Conservation (phyloP, 2,888 invertebrate species). For the Alloscopus bannaensis region DNA sequence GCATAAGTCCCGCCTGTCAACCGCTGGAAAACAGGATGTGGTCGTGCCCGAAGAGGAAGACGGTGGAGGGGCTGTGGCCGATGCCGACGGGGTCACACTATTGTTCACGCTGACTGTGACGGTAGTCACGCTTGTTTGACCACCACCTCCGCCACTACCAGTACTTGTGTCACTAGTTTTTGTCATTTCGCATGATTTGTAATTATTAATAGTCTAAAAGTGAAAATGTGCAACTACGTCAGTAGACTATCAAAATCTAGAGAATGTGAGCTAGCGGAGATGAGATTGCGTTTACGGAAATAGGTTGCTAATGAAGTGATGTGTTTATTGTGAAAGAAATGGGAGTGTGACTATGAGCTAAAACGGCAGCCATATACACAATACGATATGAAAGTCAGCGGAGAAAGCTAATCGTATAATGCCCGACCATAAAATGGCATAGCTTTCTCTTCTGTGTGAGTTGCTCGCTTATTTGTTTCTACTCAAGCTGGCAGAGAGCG, state of each 20-base stretch:
- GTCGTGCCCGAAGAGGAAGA: not conserved
- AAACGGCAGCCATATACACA: too few species aligned
- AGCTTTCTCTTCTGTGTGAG: too few species aligned
- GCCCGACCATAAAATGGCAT: too few species aligned
- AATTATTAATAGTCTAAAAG: too few species aligned
- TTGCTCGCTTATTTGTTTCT: not conserved
- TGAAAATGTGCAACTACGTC: too few species aligned
- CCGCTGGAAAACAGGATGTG: conserved; percentile 24
- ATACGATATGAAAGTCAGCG: not conserved
- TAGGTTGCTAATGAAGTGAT: too few species aligned
- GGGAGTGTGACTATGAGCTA: conserved; percentile 9
- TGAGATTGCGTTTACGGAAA: too few species aligned
- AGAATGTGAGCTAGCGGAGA: too few species aligned
- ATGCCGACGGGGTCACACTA: not conserved
- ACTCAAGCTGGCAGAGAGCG: not conserved
- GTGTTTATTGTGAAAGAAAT: not conserved
- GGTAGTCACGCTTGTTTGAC: not conserved
- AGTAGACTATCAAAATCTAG: too few species aligned
- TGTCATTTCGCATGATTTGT: conserved; percentile 5
- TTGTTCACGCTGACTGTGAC: not conserved
- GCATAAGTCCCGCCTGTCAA: conserved; percentile 4
- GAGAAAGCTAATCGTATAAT: conserved; percentile 1
- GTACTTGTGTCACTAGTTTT: conserved; percentile 10
- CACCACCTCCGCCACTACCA: not conserved
- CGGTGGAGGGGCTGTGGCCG: not conserved